These are phyloP conservation scores for Dromococcyx pavoninus DNA, from an alignment of 2,797 vertebrate genomes.

Conservation along the genomic window DNA sequence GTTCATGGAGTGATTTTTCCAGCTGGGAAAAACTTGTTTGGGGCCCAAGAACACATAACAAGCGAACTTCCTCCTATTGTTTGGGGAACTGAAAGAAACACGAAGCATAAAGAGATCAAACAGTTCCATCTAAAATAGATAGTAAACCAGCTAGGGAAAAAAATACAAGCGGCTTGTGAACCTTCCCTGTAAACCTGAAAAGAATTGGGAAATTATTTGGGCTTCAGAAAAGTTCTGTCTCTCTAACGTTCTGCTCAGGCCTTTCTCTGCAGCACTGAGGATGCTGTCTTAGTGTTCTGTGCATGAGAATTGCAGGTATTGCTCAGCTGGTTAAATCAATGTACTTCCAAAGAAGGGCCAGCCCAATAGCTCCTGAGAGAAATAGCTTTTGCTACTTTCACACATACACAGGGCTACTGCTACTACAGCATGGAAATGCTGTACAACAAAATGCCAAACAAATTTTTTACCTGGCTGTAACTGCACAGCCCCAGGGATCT, in stretches of 20 bases:
- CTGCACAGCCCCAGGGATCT: background rate
- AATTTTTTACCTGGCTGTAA: background rate
- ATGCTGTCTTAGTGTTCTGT: background rate
- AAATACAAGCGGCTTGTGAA: background rate
- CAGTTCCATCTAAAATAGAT: constrained; percentile 47
- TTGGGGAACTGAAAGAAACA: constrained; percentile 55
- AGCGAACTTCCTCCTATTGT: constrained; percentile 61
- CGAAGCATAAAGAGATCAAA: constrained; percentile 55
- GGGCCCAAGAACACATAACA: background rate
- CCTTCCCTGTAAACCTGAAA: background rate
- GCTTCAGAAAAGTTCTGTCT: background rate
- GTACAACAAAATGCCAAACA: background rate
- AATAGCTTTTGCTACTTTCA: background rate
- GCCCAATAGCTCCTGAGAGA: background rate
- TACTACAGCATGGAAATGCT: background rate
- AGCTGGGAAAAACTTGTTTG: constrained; percentile 47
- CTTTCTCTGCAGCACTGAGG: background rate
- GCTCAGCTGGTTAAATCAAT: background rate
- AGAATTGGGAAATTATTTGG: background rate
- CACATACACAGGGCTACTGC: background rate
- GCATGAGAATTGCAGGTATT: background rate
- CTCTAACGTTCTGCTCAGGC: background rate
- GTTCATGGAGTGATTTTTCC: constrained; percentile 42
- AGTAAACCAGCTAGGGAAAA: constrained; percentile 17
- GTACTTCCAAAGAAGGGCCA: background rate